Evolutionary conservation across 2,797 vertebrate genomes (phyloP).

Genomic region (Stomatorhinus walkeri): DNA sequence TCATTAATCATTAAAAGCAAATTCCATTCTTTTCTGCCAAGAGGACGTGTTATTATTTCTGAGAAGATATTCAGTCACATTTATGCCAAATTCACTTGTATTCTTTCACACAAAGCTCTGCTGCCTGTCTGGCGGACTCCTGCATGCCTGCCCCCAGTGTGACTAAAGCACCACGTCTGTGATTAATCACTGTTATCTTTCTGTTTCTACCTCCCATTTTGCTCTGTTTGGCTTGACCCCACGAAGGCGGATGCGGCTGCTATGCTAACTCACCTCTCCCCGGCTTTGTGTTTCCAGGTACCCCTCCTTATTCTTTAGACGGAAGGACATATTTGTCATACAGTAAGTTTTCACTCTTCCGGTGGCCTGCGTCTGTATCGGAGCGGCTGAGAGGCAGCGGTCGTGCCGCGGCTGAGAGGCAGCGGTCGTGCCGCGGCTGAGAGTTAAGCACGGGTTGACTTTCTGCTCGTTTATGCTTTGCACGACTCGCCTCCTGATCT

Average conservation of each 20-base stretch:
- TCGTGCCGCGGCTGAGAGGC: not conserved
- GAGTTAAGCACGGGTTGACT: not conserved
- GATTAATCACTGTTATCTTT: not conserved
- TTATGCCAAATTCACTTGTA: not conserved
- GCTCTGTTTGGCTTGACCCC: not conserved
- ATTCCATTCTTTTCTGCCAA: not conserved
- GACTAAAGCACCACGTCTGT: not conserved
- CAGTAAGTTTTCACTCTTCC: constrained; percentile 78
- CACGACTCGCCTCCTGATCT: not conserved
- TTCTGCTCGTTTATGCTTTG: not conserved
- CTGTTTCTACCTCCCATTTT: not conserved
- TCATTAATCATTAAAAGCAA: not conserved
- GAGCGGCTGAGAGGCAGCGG: no score
- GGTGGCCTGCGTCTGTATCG: not conserved
- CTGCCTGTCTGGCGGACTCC: not conserved
- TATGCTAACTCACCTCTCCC: constrained; percentile 47
- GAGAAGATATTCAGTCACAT: not conserved
- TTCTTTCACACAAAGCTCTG: not conserved
- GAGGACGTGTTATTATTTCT: not conserved
- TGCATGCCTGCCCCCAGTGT: not conserved
- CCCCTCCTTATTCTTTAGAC: constrained; percentile 98
- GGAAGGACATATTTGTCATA: constrained; percentile 99
- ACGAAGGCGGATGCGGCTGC: constrained; percentile 36
- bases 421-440: not conserved
- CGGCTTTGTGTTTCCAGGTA: constrained; percentile 83